Base-by-base conservation (phyloP, 2,113 vertebrate species). In the Sylvilagus bachmani region DNA sequence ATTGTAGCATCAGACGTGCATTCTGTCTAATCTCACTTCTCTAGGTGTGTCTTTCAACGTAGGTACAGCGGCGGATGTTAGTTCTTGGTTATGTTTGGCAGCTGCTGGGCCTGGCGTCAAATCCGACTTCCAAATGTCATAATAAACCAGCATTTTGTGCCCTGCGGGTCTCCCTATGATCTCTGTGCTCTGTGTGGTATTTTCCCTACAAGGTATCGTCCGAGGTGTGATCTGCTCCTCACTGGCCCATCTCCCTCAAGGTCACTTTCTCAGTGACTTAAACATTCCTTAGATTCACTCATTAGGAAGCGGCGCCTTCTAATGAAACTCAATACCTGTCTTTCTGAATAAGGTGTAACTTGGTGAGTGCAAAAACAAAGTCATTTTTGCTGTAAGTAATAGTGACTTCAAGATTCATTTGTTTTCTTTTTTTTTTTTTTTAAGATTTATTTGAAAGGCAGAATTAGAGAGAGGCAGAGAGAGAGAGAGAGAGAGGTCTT, bases 331-430 rank as follows among this genome's bases (percentile, higher is more conserved):
- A 64, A 16, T 74, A 33, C 21, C 11, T 81, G n/a, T n/a, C 58
- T 86, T 95, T 93, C 67, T 86, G 12, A 93, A 86, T 83, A 44
- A 86, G 86, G 31, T 51, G 44, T 90, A 93, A 82, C 55, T 33
- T 70, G 22, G 27, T 89, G 58, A 80, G 24, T 74, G 31, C 49
- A 61, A 69, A 73, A 80, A 49, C 75, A 62, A 77, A 82, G 10
- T 82, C 19, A n/a, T 70, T 77, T 81, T 91, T 91, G 24, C 77
- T 85, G 51, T 74, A 38, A 80, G 67, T 31, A 36, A 22, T 90
- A 67, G 66, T 53, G 61, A 83, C n/a, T 58, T 36, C 64, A 85
- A 53, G 36, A 51, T 62, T 86, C 58, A 10, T 67, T 89, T 67
- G 21, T 90, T 86, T 82, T 95, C 6, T 31, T 71, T 22, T 61